phyloP scores from a whole-genome alignment of 2,113 vertebrate genomes.

The Penelope pileata region DNA sequence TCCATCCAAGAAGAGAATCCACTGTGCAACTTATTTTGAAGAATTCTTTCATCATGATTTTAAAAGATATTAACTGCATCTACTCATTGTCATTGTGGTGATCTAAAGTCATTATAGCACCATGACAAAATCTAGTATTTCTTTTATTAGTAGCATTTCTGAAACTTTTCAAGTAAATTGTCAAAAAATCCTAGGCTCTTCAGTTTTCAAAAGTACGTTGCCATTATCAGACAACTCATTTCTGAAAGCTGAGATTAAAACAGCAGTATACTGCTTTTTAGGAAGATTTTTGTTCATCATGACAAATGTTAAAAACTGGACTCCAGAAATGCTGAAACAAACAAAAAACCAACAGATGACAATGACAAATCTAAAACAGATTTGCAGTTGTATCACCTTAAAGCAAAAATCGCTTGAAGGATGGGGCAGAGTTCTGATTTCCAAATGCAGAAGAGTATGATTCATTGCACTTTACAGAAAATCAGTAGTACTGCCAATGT shows the following conservation, averaged over 20 bases:
- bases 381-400: not conserved
- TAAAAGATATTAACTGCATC: not conserved
- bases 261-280: not conserved
- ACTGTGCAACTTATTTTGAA: not conserved
- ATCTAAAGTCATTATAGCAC: not conserved
- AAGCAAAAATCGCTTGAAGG: not conserved
- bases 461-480: not conserved
- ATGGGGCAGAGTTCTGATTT: not conserved
- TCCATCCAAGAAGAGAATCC: not conserved
- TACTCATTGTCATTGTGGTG: not conserved
- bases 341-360: not conserved
- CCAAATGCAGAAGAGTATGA: not conserved
- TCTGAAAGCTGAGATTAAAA: not conserved
- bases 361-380: not conserved
- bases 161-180: not conserved
- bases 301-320: not conserved
- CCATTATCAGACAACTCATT: not conserved
- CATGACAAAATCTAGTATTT: not conserved
- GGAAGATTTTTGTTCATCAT: not conserved
- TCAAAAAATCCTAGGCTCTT: not conserved
- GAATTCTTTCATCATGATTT: not conserved
- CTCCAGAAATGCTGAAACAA: not conserved
- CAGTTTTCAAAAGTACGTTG: not conserved
- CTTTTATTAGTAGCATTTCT: not conserved
- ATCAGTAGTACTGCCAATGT: not conserved